Evolutionary conservation across 2,797 vertebrate species (phyloP).

Genomic region (Sebastes umbrosus): DNA sequence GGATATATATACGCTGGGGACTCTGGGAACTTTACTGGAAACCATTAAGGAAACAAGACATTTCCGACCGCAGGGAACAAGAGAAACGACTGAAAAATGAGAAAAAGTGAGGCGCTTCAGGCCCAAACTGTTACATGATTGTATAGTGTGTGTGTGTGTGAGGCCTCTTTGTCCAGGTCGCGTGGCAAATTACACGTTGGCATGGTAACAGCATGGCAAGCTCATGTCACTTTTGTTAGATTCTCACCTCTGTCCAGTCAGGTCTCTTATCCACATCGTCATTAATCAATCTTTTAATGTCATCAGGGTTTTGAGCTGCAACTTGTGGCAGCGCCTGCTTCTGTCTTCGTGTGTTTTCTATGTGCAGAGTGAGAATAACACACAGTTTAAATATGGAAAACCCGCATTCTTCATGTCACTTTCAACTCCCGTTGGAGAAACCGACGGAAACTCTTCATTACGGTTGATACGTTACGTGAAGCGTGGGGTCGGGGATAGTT

Average conservation of each 20-base stretch:
- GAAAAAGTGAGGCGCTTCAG: slow-evolving; percentile 46
- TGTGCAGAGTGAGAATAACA: slow-evolving; percentile 19
- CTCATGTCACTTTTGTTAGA: slow-evolving; percentile 17
- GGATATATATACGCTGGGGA: slow-evolving; percentile 60
- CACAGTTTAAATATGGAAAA: slow-evolving; percentile 37
- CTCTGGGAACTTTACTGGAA: slow-evolving; percentile 79
- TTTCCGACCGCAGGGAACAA: slow-evolving; percentile 78
- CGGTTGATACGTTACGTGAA: slow-evolving; percentile 37
- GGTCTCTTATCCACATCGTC: neutral
- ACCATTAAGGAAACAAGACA: slow-evolving; percentile 81
- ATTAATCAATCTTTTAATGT: slow-evolving; percentile 41
- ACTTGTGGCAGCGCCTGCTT: slow-evolving; percentile 13
- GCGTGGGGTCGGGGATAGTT: slow-evolving; percentile 37
- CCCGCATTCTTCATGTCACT: slow-evolving; percentile 31
- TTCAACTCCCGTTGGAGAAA: slow-evolving; percentile 43
- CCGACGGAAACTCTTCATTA: slow-evolving; percentile 50
- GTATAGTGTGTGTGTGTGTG: slow-evolving; percentile 15
- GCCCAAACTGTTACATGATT: slow-evolving; percentile 54
- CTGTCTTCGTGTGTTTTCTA: slow-evolving; percentile 26
- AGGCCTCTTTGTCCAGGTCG: slow-evolving; percentile 50
- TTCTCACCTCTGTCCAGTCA: slow-evolving; percentile 19
- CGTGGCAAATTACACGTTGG: slow-evolving; percentile 50
- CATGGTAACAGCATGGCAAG: slow-evolving; percentile 16
- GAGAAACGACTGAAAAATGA: slow-evolving; percentile 59
- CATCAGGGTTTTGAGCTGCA: slow-evolving; percentile 42